Base-by-base conservation (phyloP, 2,888 invertebrate genomes). In the Scaptomyza caliginosa region DNA sequence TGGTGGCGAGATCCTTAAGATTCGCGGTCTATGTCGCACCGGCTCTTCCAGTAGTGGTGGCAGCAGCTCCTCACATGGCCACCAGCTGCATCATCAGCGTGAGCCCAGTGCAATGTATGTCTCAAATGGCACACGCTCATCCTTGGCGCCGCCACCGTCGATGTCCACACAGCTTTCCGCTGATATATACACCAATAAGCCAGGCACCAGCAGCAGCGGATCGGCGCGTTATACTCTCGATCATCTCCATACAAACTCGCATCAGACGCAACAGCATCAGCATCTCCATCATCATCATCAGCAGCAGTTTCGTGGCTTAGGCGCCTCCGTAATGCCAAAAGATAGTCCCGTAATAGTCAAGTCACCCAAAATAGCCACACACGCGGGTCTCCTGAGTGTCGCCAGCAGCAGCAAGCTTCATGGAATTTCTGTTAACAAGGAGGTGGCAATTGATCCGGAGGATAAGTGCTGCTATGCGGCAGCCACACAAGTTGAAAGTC, bases 1-100 rank as follows among this genome's bases (percentile, higher is more conserved):
- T 88, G 96, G 96, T 0, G 96, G 96, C 0, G 96, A 96, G 88
- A 94, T 96, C 11, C 91, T 96, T 3, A 95, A 96, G 90, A 95
- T 96, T 48, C 94, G 96, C 45, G 96, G 96, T 0, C 92, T 96
- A 1, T 96, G 96, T 93, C 93, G 96, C 81, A 95, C 88, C 52
- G 71, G 73, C 28, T 62, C 74, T 26, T 71, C 73, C 43, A 64
- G 65, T 50, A 59, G 40, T 21, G 57, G 39, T 52, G 68, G 52
- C 13, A 49, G 38, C 51, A 56, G 60, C 40, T 62, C 56, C 30
- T 40, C 52, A 1, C 71, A 80, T 19, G 54, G 60, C n/a, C 69
- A 70, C n/a, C 86, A 78, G 32, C 62, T 74, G 46, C 75, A 76
- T 46, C 74, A 43, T 50, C 72, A 39, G 43, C 77, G 67, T 0